phyloP scores from a whole-genome alignment of 2,888 invertebrate species.

The Muschampia plurimacula region DNA sequence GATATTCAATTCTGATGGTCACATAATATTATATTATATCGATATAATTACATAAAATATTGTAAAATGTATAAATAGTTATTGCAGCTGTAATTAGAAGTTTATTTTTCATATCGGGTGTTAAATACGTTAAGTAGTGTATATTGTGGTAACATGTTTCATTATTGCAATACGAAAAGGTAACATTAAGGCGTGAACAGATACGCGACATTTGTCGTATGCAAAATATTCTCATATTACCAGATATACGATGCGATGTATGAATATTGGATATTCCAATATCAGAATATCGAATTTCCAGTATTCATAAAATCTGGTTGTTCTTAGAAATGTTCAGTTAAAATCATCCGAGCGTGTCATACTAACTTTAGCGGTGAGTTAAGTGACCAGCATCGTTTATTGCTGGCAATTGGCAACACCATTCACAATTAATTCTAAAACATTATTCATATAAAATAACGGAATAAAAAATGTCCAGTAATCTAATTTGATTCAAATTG shows the following conservation, averaged over 20 bases:
- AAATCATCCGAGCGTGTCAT: neutral
- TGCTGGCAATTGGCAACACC: too few species aligned
- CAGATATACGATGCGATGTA: neutral
- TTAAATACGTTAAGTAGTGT: constrained; percentile 84
- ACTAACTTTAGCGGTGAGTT: neutral
- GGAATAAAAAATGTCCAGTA: too few species aligned
- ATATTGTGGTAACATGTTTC: constrained; percentile 78
- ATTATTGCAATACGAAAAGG: constrained; percentile 70
- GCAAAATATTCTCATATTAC: neutral
- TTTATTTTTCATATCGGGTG: constrained; percentile 86
- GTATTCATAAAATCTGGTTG: too few species aligned
- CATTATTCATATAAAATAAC: too few species aligned
- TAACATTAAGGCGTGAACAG: constrained; percentile 50
- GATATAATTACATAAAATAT: constrained; percentile 58
- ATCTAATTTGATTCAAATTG: too few species aligned
- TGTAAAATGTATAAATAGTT: constrained; percentile 85
- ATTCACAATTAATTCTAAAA: too few species aligned
- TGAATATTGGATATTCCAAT: too few species aligned
- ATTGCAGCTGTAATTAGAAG: constrained; percentile 85
- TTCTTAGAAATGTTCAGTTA: neutral
- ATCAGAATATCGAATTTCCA: neutral
- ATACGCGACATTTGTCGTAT: neutral
- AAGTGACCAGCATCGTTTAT: too few species aligned
- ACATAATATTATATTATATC: constrained; percentile 59
- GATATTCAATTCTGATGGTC: constrained; percentile 64